These are phyloP conservation scores for Pseudochromis fuscus DNA, from an alignment of 2,797 vertebrate genomes.

Conservation along the genomic window DNA sequence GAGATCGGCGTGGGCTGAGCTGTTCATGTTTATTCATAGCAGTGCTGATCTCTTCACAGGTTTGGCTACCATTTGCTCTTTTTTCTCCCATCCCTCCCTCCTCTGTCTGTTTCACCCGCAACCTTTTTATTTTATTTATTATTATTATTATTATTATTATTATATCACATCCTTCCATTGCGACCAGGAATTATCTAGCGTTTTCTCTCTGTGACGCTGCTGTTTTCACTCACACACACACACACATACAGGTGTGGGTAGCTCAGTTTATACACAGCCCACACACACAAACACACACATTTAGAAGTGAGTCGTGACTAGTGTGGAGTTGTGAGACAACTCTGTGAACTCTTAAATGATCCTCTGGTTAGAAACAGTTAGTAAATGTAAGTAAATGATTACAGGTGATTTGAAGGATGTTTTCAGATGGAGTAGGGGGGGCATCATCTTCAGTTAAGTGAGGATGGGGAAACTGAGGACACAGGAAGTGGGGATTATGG, in stretches of 20 bases:
- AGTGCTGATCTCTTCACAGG: constrained; percentile 71
- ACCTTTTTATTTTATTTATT: too few species aligned
- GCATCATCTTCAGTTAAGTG: neutral
- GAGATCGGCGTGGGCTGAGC: constrained; percentile 69
- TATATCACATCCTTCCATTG: constrained; percentile 31
- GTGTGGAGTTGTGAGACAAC: constrained; percentile 27
- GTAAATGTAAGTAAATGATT: neutral
- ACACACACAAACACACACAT: constrained; percentile 30
- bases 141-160: too few species aligned
- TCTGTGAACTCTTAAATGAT: constrained; percentile 12
- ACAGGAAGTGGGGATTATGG: neutral
- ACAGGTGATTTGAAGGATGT: neutral
- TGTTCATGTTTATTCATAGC: constrained; percentile 83
- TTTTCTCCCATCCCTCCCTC: constrained; percentile 38
- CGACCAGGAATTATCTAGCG: neutral
- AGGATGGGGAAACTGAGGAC: neutral
- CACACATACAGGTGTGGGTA: constrained; percentile 50
- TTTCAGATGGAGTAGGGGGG: neutral
- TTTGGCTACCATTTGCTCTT: constrained; percentile 63
- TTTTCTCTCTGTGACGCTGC: constrained; percentile 29
- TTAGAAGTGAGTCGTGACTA: constrained; percentile 60
- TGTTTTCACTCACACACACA: constrained; percentile 20
- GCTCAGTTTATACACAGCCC: constrained; percentile 37
- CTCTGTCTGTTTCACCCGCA: constrained; percentile 25
- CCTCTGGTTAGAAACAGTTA: neutral